Conservation (phyloP, 2,888 invertebrate genomes). For the Hemicrepidius hirtus region DNA sequence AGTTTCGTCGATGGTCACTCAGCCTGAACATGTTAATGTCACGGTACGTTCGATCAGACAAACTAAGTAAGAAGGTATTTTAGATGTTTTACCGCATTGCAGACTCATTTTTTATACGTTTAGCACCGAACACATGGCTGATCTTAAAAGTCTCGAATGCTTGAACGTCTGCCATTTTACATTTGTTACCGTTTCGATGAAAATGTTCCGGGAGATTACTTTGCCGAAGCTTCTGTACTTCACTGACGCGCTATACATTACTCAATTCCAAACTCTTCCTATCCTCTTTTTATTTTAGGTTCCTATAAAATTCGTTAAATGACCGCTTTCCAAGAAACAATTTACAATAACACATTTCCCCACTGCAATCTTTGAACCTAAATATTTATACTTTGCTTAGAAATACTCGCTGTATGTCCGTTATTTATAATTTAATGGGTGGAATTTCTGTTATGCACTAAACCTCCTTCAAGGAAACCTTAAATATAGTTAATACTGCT, state of each 20-base stretch:
- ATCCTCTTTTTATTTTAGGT: constrained; percentile 39
- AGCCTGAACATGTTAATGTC: constrained; percentile 42
- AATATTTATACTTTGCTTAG: constrained; percentile 20
- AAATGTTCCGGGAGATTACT: constrained; percentile 55
- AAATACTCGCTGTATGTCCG: background rate
- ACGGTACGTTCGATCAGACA: constrained; percentile 33
- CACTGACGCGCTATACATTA: constrained; percentile 33
- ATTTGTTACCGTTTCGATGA: constrained; percentile 57
- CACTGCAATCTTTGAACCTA: constrained; percentile 5
- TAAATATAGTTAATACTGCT: background rate
- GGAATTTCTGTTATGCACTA: constrained; percentile 17
- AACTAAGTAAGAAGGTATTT: constrained; percentile 39
- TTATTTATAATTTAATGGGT: constrained; percentile 28
- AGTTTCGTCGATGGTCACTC: constrained; percentile 43
- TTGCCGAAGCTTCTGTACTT: constrained; percentile 48
- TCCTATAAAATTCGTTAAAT: constrained; percentile 27
- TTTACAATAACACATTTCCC: constrained; percentile 22
- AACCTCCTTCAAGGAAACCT: constrained; percentile 10
- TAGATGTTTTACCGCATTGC: constrained; percentile 56
- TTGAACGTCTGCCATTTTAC: constrained; percentile 60
- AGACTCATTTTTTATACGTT: constrained; percentile 55
- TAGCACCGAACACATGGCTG: constrained; percentile 50
- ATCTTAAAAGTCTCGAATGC: constrained; percentile 48
- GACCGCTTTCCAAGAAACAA: constrained; percentile 22
- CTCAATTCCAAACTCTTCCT: constrained; percentile 29